Conservation (phyloP, 92 coral and sea anemone genomes). For the Epizoanthus illoricatus region DNA sequence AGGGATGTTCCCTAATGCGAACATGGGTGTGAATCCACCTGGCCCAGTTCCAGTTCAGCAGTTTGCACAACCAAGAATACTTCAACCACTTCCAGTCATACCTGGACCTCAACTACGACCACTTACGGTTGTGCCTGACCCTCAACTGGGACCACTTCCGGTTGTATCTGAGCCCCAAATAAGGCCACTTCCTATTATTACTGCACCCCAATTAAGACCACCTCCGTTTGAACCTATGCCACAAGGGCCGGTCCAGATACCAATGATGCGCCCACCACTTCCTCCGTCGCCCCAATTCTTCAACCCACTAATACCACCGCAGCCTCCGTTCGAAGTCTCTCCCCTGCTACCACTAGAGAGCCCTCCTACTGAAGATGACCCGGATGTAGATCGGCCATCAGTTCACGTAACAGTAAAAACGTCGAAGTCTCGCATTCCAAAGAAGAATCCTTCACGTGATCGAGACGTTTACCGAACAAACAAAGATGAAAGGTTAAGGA, state of each 20-base stretch:
- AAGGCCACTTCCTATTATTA: constrained; percentile 26
- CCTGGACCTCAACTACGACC: constrained; percentile 39
- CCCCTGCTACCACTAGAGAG: constrained; percentile 9
- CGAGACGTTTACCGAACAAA: constrained; percentile 21
- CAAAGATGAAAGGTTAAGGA: constrained; percentile 1
- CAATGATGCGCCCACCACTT: constrained; percentile 28
- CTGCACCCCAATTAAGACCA: constrained; percentile 30
- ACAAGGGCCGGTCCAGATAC: constrained; percentile 32
- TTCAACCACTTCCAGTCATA: constrained; percentile 23
- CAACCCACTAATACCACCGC: constrained; percentile 36
- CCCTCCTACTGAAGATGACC: constrained; percentile 18
- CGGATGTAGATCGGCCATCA: constrained; percentile 82
- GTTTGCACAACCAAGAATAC: background rate
- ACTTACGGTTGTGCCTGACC: constrained; percentile 48
- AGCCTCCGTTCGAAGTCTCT: constrained; percentile 36
- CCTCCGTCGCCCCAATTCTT: constrained; percentile 31
- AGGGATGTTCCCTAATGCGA: background rate
- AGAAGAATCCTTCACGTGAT: constrained; percentile 28
- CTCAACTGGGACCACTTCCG: constrained; percentile 44
- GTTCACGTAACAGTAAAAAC: constrained; percentile 93
- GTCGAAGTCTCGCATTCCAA: constrained; percentile 89
- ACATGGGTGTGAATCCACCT: background rate
- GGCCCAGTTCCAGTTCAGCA: background rate
- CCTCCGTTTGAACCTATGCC: constrained; percentile 34
- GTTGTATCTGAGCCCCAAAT: constrained; percentile 37